Conservation (phyloP, 1,140 invertebrate species). For the Goniozus legneri region DNA sequence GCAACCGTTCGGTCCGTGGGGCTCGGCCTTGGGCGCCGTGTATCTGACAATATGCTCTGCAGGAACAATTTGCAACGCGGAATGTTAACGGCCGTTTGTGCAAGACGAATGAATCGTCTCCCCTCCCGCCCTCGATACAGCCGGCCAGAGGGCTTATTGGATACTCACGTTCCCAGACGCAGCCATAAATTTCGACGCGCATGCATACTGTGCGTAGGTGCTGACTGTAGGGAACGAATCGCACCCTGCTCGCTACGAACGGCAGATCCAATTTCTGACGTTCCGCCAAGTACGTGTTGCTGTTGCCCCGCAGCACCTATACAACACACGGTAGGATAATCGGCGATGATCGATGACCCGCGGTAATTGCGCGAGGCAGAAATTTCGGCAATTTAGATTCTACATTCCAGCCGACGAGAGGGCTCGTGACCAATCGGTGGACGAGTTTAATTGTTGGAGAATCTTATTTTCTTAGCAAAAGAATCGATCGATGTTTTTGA, state of each 20-base stretch:
- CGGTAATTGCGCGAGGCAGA: no score
- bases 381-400: no score
- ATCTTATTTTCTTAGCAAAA: no score
- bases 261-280: slow-evolving; percentile 77
- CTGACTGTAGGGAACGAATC: slow-evolving; percentile 84
- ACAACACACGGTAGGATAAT: no score
- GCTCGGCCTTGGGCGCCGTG: slow-evolving; percentile 60
- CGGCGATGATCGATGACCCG: no score
- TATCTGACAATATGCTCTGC: slow-evolving; percentile 63
- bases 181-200: slow-evolving; percentile 87
- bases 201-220: slow-evolving; percentile 89
- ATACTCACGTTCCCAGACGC: slow-evolving; percentile 81
- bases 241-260: slow-evolving; percentile 80
- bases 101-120: no score
- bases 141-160: not conserved
- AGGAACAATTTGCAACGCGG: not conserved
- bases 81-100: no score
- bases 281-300: slow-evolving; percentile 81
- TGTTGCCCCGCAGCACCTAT: slow-evolving; percentile 88
- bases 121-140: no score
- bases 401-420: no score
- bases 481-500: no score
- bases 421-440: no score
- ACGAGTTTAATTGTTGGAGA: no score
- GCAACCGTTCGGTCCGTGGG: slow-evolving; percentile 60